Conservation (phyloP, 1,140 invertebrate species). For the Dinoponera quadriceps region DNA sequence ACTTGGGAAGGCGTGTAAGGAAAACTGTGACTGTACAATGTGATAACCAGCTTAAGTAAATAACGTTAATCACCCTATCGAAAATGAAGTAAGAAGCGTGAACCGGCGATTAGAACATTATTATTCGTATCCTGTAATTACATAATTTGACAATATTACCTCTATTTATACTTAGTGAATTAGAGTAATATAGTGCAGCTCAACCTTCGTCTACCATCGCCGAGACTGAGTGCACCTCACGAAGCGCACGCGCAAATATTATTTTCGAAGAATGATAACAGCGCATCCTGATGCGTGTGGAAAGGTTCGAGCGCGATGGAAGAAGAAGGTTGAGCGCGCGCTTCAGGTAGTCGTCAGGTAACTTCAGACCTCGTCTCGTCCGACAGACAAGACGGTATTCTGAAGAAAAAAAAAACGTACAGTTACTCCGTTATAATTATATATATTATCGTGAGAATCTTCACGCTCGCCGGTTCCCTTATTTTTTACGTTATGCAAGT, state of each 20-base stretch:
- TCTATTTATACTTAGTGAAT: slow-evolving; percentile 18
- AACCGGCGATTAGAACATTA: background rate
- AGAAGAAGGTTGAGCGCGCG: slow-evolving; percentile 4
- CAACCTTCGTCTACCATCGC: background rate
- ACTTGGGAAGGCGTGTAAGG: background rate
- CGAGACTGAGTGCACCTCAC: background rate
- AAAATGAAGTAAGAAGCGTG: slow-evolving; percentile 1
- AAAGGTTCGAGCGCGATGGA: background rate
- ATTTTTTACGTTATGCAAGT: background rate
- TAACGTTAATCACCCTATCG: slow-evolving; percentile 3
- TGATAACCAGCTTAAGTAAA: slow-evolving; percentile 16
- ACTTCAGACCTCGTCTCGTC: slow-evolving; percentile 20
- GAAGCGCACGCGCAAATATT: slow-evolving; percentile 1
- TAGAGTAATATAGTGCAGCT: slow-evolving; percentile 7
- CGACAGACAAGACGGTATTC: background rate
- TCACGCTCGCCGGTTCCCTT: too few species aligned
- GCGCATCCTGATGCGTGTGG: background rate
- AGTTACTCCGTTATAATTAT: slow-evolving; percentile 7
- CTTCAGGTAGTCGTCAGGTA: slow-evolving; percentile 9
- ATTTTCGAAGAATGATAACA: background rate
- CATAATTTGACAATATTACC: background rate
- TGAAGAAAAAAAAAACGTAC: background rate
- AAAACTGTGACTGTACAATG: slow-evolving; percentile 16
- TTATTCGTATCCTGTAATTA: background rate
- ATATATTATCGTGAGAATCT: slow-evolving; percentile 23